phyloP scores from a whole-genome alignment of 2,888 invertebrate genomes.

The Papilio elwesi region DNA sequence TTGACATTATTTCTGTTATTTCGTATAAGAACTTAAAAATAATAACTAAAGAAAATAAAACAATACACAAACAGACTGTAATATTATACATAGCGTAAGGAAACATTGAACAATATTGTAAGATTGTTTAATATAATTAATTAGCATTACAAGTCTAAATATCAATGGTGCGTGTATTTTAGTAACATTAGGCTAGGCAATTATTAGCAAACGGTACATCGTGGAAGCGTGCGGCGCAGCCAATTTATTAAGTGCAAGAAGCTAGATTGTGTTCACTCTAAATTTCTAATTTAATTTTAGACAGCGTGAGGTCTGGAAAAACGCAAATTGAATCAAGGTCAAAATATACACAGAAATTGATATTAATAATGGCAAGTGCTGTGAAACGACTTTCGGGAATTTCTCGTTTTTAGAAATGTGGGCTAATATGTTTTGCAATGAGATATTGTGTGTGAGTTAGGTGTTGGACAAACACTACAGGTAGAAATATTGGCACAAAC shows the following conservation, averaged over 20 bases:
- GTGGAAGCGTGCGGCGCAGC: constrained; percentile 10
- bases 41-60: not conserved
- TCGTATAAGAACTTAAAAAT: constrained; percentile 5
- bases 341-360: not conserved
- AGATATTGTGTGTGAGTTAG: not conserved
- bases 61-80: not conserved
- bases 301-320: not conserved
- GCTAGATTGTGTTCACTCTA: not conserved
- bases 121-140: too few species aligned
- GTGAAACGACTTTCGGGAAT: not conserved
- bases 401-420: not conserved
- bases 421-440: not conserved
- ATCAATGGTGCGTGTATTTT: not conserved
- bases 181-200: not conserved
- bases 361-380: too few species aligned
- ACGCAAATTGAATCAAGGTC: not conserved
- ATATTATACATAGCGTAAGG: not conserved
- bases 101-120: too few species aligned
- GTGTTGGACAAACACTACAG: not conserved
- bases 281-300: not conserved
- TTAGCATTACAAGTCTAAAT: not conserved
- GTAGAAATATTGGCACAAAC: constrained; percentile 73
- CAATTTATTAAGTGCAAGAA: constrained; percentile 10
- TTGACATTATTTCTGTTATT: not conserved
- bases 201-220: not conserved